Base-by-base conservation (phyloP, 2,797 vertebrate species). In the Pseudopleuronectes americanus region DNA sequence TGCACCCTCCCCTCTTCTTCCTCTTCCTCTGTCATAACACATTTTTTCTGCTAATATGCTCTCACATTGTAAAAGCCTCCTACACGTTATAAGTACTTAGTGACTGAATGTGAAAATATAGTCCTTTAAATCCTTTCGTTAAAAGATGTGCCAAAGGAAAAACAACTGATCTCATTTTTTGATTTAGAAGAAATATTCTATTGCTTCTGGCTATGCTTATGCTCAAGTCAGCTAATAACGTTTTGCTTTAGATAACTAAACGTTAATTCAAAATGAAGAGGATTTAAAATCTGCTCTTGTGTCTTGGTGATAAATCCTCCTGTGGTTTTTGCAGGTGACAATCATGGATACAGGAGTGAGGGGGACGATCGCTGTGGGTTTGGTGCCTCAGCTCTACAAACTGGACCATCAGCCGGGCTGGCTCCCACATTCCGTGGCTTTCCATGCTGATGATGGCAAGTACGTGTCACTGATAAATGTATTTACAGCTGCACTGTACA, bases 401-500 rank as follows among this genome's bases (percentile, higher is more conserved):
- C 93, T 99, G 89, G 97, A 99, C 90, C 96, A 98, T 81, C 97
- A 97, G 81, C 97, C 97, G 0, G 97, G 97, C 77, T 98, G 96
- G 96, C 92, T 98, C 74, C 96, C 96, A 0, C 92, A 96, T 70
- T 98, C 97, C 2, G 95, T 98, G n/a, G 97, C 96, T 57, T 98
- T 97, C 80, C 96, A 98, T 69, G 97, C 97, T 1, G 97, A 99
- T 81, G 97, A 98, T 59, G 97, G 97, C 66, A 98, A 98, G 97
- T 98, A 93, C 91, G 97, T 96, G 45, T 54, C 36, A 58, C 22
- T n/a, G 26, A 31, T 36, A 12, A 19, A 43, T 60, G 61, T 22
- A 12, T 54, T 59, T 22, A 19, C 3, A 22, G 1, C 33, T 3
- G 19, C 19, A 17, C n/a, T 48, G 1, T 2, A 26, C 17, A 16